phyloP scores from a whole-genome alignment of 2,113 vertebrate genomes.

The human region DNA sequence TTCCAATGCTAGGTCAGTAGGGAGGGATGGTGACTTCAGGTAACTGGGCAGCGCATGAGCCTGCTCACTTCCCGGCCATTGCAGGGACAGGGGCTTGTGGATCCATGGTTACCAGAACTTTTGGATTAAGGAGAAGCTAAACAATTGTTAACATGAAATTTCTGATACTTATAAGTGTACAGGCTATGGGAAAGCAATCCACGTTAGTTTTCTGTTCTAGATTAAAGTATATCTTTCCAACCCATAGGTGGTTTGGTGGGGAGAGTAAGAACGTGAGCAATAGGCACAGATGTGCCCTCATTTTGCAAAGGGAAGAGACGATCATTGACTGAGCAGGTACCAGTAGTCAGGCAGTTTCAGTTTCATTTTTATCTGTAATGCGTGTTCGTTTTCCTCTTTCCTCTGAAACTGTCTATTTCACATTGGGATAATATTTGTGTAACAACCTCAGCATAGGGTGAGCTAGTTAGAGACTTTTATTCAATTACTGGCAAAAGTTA shows the following conservation, averaged over 20 bases:
- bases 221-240: neutral
- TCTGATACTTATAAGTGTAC: neutral
- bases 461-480: conserved; percentile 18
- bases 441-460: neutral
- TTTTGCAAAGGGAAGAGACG: neutral
- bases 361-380: neutral
- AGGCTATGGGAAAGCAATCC: neutral
- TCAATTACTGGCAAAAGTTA: neutral
- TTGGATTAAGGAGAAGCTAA: neutral
- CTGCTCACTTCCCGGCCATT: neutral
- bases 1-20: neutral
- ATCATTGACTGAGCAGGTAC: neutral
- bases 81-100: too few species aligned
- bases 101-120: neutral
- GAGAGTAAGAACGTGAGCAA: fast-evolving
- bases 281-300: neutral
- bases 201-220: neutral
- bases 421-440: neutral
- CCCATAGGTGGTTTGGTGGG: neutral
- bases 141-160: neutral
- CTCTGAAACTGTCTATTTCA: neutral
- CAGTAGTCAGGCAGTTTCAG: neutral
- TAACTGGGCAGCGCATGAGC: too few species aligned
- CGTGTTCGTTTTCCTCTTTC: neutral
- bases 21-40: neutral